phyloP scores from a whole-genome alignment of 2,797 vertebrate species.

The Tachyglossus aculeatus region DNA sequence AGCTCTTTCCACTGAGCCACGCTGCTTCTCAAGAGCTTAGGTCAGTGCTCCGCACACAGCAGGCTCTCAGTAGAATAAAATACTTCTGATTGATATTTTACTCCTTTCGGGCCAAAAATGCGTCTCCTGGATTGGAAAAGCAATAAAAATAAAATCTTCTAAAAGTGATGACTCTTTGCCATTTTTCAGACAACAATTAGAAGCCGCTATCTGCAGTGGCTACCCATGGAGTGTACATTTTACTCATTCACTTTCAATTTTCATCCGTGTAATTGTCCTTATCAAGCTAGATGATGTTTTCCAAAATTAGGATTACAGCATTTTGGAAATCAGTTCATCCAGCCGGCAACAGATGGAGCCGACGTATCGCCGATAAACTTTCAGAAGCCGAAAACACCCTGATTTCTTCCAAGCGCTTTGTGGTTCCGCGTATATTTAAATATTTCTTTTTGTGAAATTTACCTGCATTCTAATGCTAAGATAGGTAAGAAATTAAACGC shows the following conservation, averaged over 20 bases:
- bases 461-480: no score
- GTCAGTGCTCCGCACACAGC: background rate
- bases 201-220: slow-evolving; percentile 14
- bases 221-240: slow-evolving; percentile 28
- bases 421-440: slow-evolving; percentile 59
- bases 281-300: background rate
- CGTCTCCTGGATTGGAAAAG: no score
- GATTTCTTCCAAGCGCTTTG: background rate
- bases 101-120: background rate
- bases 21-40: no score
- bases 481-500: slow-evolving; percentile 51
- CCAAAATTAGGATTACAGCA: slow-evolving; percentile 2
- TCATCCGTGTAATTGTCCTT: slow-evolving; percentile 25
- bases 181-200: slow-evolving; percentile 18
- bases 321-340: rapidly evolving
- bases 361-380: slow-evolving; percentile 21
- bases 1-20: no score
- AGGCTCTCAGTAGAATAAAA: background rate
- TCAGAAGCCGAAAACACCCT: background rate
- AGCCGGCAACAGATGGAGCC: slow-evolving; percentile 69
- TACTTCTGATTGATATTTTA: background rate
- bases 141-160: background rate
- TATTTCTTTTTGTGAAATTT: slow-evolving; percentile 64
- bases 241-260: slow-evolving; percentile 35
- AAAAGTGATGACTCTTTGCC: background rate